A percentile compares a stretch with the other conserved stretches of the same genome.
phyloP scores from a whole-genome alignment of 2,113 vertebrate genomes.

The Petaurus breviceps region DNA sequence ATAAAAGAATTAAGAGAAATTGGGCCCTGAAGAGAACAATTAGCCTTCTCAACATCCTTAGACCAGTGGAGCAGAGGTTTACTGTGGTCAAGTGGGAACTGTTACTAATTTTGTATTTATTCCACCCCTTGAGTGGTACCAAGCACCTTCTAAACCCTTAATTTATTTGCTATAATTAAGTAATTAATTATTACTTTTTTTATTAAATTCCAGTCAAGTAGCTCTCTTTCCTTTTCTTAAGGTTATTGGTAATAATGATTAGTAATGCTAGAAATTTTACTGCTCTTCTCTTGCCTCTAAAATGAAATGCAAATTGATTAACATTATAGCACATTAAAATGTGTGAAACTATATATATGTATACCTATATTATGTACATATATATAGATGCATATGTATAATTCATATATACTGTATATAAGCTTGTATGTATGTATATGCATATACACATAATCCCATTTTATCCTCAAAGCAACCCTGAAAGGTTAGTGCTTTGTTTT shows the following conservation, averaged over 20 bases:
- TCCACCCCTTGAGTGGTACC: background rate
- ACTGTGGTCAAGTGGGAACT: background rate
- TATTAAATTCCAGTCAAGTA: background rate
- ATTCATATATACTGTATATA: background rate
- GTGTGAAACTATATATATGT: background rate
- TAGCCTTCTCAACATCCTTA: background rate
- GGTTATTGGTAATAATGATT: background rate
- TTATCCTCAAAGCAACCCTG: background rate
- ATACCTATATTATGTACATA: background rate
- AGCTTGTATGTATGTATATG: background rate
- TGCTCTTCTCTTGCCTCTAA: background rate
- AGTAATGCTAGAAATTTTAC: background rate
- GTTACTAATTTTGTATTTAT: background rate
- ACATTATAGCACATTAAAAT: background rate
- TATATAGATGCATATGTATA: background rate
- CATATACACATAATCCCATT: background rate
- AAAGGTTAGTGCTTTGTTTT: background rate
- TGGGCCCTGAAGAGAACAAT: background rate
- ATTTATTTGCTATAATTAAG: background rate
- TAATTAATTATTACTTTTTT: background rate
- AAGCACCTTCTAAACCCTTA: background rate
- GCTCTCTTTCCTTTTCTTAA: background rate
- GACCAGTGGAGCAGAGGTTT: background rate
- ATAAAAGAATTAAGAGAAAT: background rate
- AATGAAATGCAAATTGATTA: background rate